These are phyloP conservation scores for Lepidocolaptes lacrymiger DNA, from an alignment of 2,797 vertebrate genomes.

Conservation along the genomic window DNA sequence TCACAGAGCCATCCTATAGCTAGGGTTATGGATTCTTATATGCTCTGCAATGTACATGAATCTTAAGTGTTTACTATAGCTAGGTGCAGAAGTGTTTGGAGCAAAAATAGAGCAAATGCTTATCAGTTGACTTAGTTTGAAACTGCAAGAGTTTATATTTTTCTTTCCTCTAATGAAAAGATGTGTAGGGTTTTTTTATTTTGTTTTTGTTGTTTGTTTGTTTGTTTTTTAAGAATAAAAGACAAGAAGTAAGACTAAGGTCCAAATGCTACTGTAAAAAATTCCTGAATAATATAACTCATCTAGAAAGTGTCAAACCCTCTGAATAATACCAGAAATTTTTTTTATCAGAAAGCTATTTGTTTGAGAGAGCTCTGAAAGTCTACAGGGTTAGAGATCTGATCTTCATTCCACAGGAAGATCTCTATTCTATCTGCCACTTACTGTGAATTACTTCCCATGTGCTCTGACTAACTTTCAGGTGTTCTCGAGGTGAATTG, in stretches of 20 bases:
- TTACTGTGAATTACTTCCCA: not conserved
- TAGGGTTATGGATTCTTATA: not conserved
- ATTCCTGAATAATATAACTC: not conserved
- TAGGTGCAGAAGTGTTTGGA: not conserved
- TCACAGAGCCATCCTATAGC: not conserved
- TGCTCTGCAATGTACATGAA: not conserved
- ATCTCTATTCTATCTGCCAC: not conserved
- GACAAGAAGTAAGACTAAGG: not conserved
- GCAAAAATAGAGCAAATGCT: not conserved
- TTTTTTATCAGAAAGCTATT: not conserved
- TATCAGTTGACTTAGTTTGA: not conserved
- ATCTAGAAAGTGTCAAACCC: not conserved
- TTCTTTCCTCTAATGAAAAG: not conserved
- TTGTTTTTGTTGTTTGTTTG: not conserved
- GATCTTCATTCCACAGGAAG: not conserved
- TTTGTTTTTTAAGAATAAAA: not conserved
- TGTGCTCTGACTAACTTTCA: not conserved
- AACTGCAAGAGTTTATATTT: not conserved
- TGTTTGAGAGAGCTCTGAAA: not conserved
- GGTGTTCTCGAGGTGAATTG: not conserved
- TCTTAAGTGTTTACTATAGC: not conserved
- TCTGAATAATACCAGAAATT: not conserved
- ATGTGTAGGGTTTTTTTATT: too few species aligned
- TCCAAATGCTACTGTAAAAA: not conserved
- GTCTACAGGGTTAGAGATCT: not conserved